Base-by-base conservation (phyloP, 2,113 vertebrate species). In the Hippocampus abdominalis region DNA sequence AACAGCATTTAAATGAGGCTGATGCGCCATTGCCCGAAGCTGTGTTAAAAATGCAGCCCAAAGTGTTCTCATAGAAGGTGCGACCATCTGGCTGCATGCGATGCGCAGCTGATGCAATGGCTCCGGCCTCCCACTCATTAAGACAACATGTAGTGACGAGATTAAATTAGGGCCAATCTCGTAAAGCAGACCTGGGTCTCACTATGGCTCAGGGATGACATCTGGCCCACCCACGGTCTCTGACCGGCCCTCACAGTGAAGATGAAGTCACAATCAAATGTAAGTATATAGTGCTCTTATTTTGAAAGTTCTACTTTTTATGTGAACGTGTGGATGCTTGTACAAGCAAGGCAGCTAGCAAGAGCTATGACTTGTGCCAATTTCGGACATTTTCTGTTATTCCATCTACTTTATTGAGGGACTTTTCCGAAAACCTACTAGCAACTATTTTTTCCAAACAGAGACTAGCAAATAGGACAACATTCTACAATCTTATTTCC, bases 21-120 rank as follows among this genome's bases (percentile, higher is more conserved):
- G 48, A 70, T 81, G 77, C 81, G 59, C 48, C 73, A 61, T 56
- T 18, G 25, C 76, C 81, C 64, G 74, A 60, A 78, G 74, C 72
- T 73, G 40, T 57, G 69, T 81, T 71, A 67, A 64, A 66, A 76
- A 72, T 74, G 71, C 77, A 72, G 74, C 72, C 73, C 2, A 29
- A 75, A 63, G 64, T 74, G 70, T 75, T 82, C 72, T 80, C 80
- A 77, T 36, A 48, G 74, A 70, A 59, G 77, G 75, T 42, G 65
- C 42, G 75, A 73, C 85, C 81, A 77, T 86, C 80, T 87, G 80
- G 68, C 66, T 72, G 48, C 68, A 71, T 73, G 66, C 49, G 68
- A 79, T 68, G 70, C 73, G 59, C 78, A 78, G 74, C 76, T 80
- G 74, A 80, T 81, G 74, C 75, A 69, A 78, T 54, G 23, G 29